phyloP scores from a whole-genome alignment of 35 echinoderm and acorn worm genomes.

The Lytechinus pictus region DNA sequence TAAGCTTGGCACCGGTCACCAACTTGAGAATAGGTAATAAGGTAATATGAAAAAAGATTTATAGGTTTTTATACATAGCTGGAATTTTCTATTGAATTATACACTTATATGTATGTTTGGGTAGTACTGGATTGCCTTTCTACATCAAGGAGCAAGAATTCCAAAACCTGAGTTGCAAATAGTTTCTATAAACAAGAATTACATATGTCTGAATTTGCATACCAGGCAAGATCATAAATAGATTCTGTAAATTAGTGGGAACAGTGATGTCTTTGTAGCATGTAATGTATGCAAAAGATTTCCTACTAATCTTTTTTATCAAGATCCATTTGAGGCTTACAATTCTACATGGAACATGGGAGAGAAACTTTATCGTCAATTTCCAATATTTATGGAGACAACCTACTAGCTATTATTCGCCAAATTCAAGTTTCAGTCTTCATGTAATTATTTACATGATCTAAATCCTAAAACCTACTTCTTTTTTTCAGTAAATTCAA shows the following conservation, averaged over 20 bases:
- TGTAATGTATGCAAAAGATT: no score
- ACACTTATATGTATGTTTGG: no score
- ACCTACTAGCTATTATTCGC: neutral
- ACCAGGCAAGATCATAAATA: no score
- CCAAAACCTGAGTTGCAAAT: no score
- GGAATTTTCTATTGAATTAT: no score
- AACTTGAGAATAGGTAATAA: neutral
- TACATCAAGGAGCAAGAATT: no score
- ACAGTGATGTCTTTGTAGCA: no score
- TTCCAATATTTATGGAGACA: conserved; percentile 13
- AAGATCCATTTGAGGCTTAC: neutral
- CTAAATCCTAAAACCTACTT: conserved; percentile 3
- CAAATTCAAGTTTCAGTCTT: conserved; percentile 5
- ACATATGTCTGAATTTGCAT: no score
- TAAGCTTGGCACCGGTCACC: neutral
- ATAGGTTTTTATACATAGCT: neutral
- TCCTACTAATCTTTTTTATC: no score
- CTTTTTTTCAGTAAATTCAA: neutral
- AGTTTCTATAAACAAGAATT: no score
- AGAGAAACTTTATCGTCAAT: neutral
- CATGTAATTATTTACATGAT: neutral
- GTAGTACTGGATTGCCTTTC: no score
- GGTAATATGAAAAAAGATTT: neutral
- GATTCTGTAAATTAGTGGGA: no score
- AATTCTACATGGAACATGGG: neutral